These are phyloP conservation scores for Troides helena DNA, from an alignment of 2,888 invertebrate species.

Conservation along the genomic window DNA sequence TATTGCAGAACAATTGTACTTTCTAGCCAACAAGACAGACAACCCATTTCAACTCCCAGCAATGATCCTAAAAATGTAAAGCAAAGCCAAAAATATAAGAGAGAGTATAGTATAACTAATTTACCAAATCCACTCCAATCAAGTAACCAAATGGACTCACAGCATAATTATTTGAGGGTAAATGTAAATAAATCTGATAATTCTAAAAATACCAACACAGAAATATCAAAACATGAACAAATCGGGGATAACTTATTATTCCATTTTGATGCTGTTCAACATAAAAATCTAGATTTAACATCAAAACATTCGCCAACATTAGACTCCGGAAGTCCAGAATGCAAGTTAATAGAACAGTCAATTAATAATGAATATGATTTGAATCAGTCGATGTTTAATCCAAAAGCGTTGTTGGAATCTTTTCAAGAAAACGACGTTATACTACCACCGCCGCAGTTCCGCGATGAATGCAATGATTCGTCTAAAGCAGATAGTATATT, in stretches of 20 bases:
- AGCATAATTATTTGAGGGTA: background rate
- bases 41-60: background rate
- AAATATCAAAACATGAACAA: background rate
- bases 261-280: background rate
- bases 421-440: constrained; percentile 46
- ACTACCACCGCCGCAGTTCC: constrained; percentile 61
- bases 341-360: constrained; percentile 6
- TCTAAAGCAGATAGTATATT: background rate
- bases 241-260: background rate
- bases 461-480: constrained; percentile 32
- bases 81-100: constrained; percentile 40
- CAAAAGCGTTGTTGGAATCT: constrained; percentile 59
- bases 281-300: background rate
- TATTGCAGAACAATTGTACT: constrained; percentile 14
- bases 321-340: background rate
- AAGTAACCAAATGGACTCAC: constrained; percentile 5
- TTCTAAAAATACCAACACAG: background rate
- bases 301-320: background rate
- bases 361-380: constrained; percentile 40
- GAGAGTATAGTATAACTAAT: constrained; percentile 61
- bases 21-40: background rate
- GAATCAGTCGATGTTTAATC: constrained; percentile 60
- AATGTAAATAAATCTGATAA: constrained; percentile 6
- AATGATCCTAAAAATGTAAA: constrained; percentile 19
- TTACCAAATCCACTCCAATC: constrained; percentile 44